A percentile compares a stretch with the other conserved stretches of the same genome.
Evolutionary conservation across 2,888 invertebrate species (phyloP).

Genomic region (Gymnosoma rotundatum): DNA sequence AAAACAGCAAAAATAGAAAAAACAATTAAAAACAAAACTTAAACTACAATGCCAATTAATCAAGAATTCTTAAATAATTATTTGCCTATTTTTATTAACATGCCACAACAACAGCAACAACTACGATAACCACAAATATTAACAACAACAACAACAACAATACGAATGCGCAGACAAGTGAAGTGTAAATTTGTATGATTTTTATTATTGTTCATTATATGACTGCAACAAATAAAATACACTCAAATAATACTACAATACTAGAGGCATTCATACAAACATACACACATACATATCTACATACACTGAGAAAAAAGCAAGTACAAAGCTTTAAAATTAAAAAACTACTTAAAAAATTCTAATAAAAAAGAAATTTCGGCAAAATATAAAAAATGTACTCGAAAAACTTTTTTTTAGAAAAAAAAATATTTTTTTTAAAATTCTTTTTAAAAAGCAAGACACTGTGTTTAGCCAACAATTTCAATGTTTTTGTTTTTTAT

Average conservation of each 20-base stretch:
- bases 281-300: neutral
- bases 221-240: conserved; percentile 51
- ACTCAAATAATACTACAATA: conserved; percentile 19
- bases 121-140: conserved; percentile 49
- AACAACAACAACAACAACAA: conserved; percentile 20
- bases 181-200: conserved; percentile 66
- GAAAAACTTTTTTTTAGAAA: neutral
- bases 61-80: conserved; percentile 81
- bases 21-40: conserved; percentile 67
- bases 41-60: conserved; percentile 79
- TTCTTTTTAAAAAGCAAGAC: neutral
- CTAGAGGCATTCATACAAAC: neutral
- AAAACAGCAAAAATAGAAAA: conserved; percentile 15
- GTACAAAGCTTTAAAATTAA: neutral
- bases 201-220: conserved; percentile 64
- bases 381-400: too few species aligned
- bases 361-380: neutral
- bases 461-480: conserved; percentile 24
- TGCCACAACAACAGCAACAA: conserved; percentile 56
- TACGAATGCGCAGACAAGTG: conserved; percentile 57
- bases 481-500: neutral
- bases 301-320: conserved; percentile 18
- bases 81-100: conserved; percentile 80
- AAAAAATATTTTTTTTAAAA: too few species aligned
- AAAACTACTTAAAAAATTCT: neutral